Percentiles rank a stretch among this genome's conserved stretches.
Conservation (phyloP, 92 coral and sea anemone genomes). For the Phenganax subtilis region DNA sequence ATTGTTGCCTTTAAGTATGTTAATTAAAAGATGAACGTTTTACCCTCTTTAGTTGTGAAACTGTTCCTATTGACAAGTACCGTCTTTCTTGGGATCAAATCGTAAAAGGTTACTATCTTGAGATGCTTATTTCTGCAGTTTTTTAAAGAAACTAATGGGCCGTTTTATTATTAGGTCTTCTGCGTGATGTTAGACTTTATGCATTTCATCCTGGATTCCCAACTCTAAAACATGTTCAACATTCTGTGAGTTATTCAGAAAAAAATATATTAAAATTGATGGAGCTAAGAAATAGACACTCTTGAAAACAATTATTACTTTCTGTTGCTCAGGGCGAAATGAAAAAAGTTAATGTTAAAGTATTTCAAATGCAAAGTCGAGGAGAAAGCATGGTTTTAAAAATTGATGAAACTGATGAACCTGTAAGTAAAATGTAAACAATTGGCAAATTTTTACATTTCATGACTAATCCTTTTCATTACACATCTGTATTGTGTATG, state of each 20-base stretch:
- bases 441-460: not conserved
- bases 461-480: not conserved
- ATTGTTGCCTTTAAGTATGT: too few species aligned
- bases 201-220: slow-evolving; percentile 93
- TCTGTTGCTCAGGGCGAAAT: slow-evolving; percentile 61
- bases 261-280: not conserved
- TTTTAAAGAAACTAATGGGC: not conserved
- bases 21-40: not conserved
- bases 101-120: slow-evolving; percentile 46
- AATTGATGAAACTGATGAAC: slow-evolving; percentile 51
- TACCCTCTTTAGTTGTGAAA: slow-evolving; percentile 55
- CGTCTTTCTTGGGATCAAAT: slow-evolving; percentile 48
- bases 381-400: slow-evolving; percentile 73
- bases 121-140: not conserved
- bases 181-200: slow-evolving; percentile 72
- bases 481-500: not conserved
- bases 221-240: slow-evolving; percentile 73
- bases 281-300: not conserved
- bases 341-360: slow-evolving; percentile 78
- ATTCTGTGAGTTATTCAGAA: slow-evolving; percentile 54
- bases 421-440: slow-evolving; percentile 42
- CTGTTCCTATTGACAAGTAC: slow-evolving; percentile 62
- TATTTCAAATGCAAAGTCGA: slow-evolving; percentile 86
- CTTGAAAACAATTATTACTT: not conserved
- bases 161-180: slow-evolving; percentile 54